Base-by-base conservation (phyloP, 1,140 invertebrate species). In the Heliconius himera region DNA sequence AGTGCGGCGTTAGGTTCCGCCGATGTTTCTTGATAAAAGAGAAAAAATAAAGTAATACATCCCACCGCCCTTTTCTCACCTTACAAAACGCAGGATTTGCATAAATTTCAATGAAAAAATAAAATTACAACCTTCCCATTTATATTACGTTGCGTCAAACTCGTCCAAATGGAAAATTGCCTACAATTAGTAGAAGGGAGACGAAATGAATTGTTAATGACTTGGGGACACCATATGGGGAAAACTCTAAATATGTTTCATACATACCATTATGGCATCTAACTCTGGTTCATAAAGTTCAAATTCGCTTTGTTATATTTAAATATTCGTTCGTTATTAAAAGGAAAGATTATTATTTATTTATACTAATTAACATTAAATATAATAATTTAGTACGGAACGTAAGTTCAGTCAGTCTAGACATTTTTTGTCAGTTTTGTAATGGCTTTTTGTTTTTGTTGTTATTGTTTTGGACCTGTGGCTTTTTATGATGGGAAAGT, bases 111-210 rank as follows among this genome's bases (percentile, higher is more conserved):
- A 26, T 60, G 20, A 60, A 60, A 56, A 51, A 18, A 51, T 60
- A 60, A 60, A 60, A 60, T 60, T 22, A 60, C 54, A 26, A 22
- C 54, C 54, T 60, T 60, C 54, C 54, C 26, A 60, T 60, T 60
- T 60, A 22, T 66, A 16, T 66, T 26, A 66, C 8, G 13, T 71
- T 66, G 16, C 72, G 73, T 74, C 38, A 74, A 71, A 70, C 36
- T 60, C 74, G 38, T 18, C 36, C 26, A 70, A 71, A 66, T 60
- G 73, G 73, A 79, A 70, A 70, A 74, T 79, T 74, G 66, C 74
- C 76, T 33, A 73, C 76, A 79, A 79, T 79, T 79, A 79, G 60
- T 73, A 54, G 75, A 72, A 82, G 79, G 79, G 79, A 78, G 76
- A 54, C 36, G 66, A 71, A 49, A 56, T 70, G 80, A 81, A 81